These are phyloP conservation scores for Hippocampus guttulatus DNA, from an alignment of 2,113 vertebrate species.

Conservation along the genomic window DNA sequence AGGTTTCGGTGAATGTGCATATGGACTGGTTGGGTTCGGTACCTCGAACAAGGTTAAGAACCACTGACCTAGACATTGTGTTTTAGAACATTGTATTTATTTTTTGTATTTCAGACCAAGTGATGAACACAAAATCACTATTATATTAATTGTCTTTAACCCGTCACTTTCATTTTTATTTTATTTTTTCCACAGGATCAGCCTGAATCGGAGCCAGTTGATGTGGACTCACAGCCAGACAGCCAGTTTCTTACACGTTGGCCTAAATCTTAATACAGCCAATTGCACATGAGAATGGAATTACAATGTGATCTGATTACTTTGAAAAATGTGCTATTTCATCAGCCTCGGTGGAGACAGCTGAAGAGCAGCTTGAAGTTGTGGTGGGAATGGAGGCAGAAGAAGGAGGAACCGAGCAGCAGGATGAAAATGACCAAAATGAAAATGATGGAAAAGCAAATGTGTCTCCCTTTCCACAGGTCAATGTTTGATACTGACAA, in stretches of 20 bases:
- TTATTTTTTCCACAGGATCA: slow-evolving; percentile 16
- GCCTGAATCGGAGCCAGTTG: slow-evolving; percentile 6
- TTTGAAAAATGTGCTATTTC: neutral
- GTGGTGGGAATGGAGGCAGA: slow-evolving; percentile 4
- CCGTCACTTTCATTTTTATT: too few relatives aligned
- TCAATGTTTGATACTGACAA: slow-evolving; percentile 12
- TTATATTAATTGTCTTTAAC: neutral
- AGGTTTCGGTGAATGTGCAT: too few relatives aligned
- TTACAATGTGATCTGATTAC: neutral
- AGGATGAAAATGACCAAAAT: neutral
- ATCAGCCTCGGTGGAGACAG: slow-evolving; percentile 21
- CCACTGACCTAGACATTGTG: too few relatives aligned
- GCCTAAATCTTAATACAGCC: neutral
- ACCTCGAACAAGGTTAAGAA: too few relatives aligned
- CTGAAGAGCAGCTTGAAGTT: neutral
- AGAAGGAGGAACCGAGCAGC: neutral
- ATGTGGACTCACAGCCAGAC: neutral
- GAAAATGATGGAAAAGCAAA: neutral
- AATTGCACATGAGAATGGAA: neutral
- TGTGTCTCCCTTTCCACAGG: neutral
- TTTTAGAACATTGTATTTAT: too few relatives aligned
- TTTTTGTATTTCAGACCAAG: neutral
- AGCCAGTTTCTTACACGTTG: neutral
- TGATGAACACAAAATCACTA: neutral
- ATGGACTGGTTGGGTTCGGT: too few relatives aligned